A percentile compares a stretch with the other conserved stretches of the same genome.
These are phyloP conservation scores for Drosophila busckii DNA, from an alignment of 1,140 invertebrate genomes.

Conservation along the genomic window DNA sequence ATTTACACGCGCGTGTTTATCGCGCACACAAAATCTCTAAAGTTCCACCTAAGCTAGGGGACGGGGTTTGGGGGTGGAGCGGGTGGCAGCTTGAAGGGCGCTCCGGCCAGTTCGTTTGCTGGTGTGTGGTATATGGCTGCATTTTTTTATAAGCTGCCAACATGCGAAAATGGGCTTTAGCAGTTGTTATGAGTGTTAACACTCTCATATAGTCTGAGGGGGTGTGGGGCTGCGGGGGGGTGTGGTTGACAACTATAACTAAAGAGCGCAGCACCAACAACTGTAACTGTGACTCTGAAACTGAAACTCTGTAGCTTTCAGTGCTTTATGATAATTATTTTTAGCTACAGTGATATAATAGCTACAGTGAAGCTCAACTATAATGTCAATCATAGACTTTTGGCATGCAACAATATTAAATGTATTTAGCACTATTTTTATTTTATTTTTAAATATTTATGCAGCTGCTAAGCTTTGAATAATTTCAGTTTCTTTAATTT, in stretches of 20 bases:
- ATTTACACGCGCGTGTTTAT: constrained; percentile 76
- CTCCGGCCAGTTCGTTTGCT: background rate
- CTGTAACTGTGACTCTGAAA: constrained; percentile 30
- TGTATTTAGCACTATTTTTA: too few relatives aligned
- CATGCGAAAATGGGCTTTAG: constrained; percentile 77
- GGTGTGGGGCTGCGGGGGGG: constrained; percentile 57
- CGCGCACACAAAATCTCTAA: constrained; percentile 70
- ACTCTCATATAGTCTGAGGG: too few relatives aligned
- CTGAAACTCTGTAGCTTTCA: constrained; percentile 10
- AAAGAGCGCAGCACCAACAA: too few relatives aligned
- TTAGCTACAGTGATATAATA: too few relatives aligned
- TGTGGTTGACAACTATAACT: background rate
- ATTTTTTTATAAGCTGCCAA: constrained; percentile 77
- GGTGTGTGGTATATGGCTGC: constrained; percentile 53
- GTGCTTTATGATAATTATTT: background rate
- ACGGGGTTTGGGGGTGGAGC: background rate
- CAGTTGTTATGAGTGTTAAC: constrained; percentile 77
- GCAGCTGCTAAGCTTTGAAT: too few relatives aligned
- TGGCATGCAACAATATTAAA: too few relatives aligned
- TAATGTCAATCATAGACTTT: too few relatives aligned
- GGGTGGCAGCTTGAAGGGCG: background rate
- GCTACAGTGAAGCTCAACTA: too few relatives aligned
- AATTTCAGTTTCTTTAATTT: too few relatives aligned
- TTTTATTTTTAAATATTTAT: too few relatives aligned
- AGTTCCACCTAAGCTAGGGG: constrained; percentile 34